Percentiles rank a stretch among this genome's conserved stretches.
Conservation (phyloP, 2,797 vertebrate genomes). For the Spizella passerina region DNA sequence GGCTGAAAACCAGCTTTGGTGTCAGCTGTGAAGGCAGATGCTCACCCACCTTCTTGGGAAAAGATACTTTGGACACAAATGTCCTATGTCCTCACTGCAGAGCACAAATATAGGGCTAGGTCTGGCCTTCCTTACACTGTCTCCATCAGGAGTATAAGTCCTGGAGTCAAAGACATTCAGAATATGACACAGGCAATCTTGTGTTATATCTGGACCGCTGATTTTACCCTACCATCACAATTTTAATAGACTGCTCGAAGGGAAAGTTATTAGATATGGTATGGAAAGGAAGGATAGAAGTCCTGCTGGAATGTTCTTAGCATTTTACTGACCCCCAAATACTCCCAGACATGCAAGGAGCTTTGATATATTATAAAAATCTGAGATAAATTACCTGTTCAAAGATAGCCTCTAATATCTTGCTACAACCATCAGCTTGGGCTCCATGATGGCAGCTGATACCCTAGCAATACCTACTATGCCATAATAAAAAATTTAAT, state of each 20-base stretch:
- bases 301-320: neutral
- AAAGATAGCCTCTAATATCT: conserved; percentile 40
- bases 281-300: neutral
- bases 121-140: neutral
- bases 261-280: neutral
- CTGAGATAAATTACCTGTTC: conserved; percentile 28
- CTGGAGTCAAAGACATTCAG: neutral
- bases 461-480: conserved; percentile 38
- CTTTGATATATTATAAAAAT: conserved; percentile 40
- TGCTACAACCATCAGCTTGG: conserved; percentile 23
- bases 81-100: neutral
- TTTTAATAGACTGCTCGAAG: neutral
- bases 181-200: neutral
- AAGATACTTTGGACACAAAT: neutral
- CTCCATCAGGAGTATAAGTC: neutral
- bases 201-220: neutral
- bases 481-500: conserved; percentile 7
- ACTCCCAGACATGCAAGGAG: conserved; percentile 1
- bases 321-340: neutral
- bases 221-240: neutral
- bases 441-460: conserved; percentile 37
- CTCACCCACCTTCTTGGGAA: neutral
- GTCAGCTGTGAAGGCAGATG: conserved; percentile 8
- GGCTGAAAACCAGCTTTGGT: neutral
- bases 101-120: neutral